These are phyloP conservation scores for Drosophila helvetica DNA, from an alignment of 2,888 invertebrate species.

Conservation along the genomic window DNA sequence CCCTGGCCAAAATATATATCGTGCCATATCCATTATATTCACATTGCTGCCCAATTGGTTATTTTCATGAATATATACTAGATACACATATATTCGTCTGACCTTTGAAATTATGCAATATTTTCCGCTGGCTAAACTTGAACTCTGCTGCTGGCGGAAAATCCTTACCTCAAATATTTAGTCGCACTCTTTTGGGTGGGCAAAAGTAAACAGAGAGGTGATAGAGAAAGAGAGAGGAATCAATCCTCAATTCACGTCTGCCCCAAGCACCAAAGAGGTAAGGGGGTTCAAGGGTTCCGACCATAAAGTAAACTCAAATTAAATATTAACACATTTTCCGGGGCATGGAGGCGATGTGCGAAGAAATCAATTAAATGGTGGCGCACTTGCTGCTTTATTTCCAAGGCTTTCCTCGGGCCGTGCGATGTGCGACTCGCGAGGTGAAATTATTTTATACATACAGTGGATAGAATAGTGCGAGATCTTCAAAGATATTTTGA, in stretches of 20 bases:
- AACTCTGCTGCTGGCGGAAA: slow-evolving; percentile 42
- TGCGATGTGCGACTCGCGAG: background rate
- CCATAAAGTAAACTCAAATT: slow-evolving; percentile 44
- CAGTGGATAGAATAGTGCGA: background rate
- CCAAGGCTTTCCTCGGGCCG: slow-evolving; percentile 7
- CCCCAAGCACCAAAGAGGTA: background rate
- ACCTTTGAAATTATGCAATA: slow-evolving; percentile 54
- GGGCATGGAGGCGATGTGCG: slow-evolving; percentile 33
- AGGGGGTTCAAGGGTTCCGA: slow-evolving; percentile 1
- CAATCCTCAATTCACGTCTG: slow-evolving; percentile 27
- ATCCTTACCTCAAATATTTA: slow-evolving; percentile 50
- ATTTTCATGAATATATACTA: slow-evolving; percentile 39
- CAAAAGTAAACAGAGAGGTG: slow-evolving; percentile 41
- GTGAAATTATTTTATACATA: slow-evolving; percentile 1
- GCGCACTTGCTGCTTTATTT: slow-evolving; percentile 8
- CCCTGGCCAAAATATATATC: slow-evolving; percentile 57
- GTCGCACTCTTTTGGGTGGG: slow-evolving; percentile 24
- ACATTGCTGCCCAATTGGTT: slow-evolving; percentile 49
- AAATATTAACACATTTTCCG: slow-evolving; percentile 49
- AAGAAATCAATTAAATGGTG: slow-evolving; percentile 49
- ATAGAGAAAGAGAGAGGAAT: slow-evolving; percentile 5
- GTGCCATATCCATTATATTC: slow-evolving; percentile 12
- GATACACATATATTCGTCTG: slow-evolving; percentile 35
- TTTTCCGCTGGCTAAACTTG: slow-evolving; percentile 38
- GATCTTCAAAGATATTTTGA: background rate